phyloP scores from a whole-genome alignment of 37 sponge, comb jelly and placozoan species.

The Axinella damicornis region DNA sequence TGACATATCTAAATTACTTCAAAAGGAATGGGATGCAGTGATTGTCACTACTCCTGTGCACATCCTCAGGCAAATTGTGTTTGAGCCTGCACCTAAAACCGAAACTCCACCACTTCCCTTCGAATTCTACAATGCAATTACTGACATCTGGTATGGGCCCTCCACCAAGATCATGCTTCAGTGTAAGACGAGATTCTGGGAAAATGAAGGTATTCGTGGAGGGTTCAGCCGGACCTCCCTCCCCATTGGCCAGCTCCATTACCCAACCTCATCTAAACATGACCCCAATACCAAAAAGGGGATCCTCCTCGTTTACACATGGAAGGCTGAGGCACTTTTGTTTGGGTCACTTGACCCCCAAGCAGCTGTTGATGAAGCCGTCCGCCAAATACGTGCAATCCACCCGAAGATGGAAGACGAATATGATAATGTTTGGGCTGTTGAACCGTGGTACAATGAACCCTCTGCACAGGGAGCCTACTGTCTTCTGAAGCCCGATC shows the following conservation, averaged over 20 bases:
- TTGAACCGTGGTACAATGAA: conserved; percentile 64
- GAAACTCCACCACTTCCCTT: neutral
- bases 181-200: conserved; percentile 58
- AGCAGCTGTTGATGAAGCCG: conserved; percentile 46
- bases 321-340: conserved; percentile 69
- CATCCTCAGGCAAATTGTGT: conserved; percentile 38
- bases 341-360: conserved; percentile 41
- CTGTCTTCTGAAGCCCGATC: conserved; percentile 41
- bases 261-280: conserved; percentile 44
- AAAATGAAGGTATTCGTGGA: conserved; percentile 60
- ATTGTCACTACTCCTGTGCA: conserved; percentile 65
- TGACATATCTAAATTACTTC: neutral
- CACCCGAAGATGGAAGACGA: conserved; percentile 52
- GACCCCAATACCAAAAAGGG: conserved; percentile 17
- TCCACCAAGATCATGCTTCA: conserved; percentile 69
- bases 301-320: conserved; percentile 62
- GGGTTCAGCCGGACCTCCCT: conserved; percentile 56
- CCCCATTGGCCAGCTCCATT: conserved; percentile 64
- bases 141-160: conserved; percentile 38
- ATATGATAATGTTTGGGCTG: conserved; percentile 49
- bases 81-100: conserved; percentile 1
- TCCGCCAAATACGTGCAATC: conserved; percentile 42
- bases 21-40: conserved; percentile 54
- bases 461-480: conserved; percentile 28
- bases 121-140: conserved; percentile 23